Percentiles rank a stretch among this genome's conserved stretches.
phyloP scores from a whole-genome alignment of 2,888 invertebrate species.

The Nowickia ferox region DNA sequence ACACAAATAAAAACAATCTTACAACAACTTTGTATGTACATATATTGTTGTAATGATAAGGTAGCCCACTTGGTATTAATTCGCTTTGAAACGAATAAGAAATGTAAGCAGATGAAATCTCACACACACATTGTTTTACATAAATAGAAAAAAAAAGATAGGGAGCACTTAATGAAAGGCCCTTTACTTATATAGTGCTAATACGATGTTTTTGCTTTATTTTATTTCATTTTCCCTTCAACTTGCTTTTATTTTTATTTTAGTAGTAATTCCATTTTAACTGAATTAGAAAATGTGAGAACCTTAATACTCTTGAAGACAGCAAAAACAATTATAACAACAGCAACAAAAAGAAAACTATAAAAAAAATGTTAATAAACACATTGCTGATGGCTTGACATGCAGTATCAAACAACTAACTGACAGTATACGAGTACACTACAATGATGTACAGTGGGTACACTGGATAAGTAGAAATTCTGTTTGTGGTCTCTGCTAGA shows the following conservation, averaged over 20 bases:
- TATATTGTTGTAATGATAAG: too few species aligned
- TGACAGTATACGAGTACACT: not conserved
- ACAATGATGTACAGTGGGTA: not conserved
- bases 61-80: too few species aligned
- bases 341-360: conserved; percentile 11
- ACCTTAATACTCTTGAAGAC: conserved; percentile 56
- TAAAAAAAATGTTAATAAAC: conserved; percentile 22
- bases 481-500: not conserved
- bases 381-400: conserved; percentile 18
- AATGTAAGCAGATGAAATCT: too few species aligned
- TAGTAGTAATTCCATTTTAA: conserved; percentile 28
- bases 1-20: too few species aligned
- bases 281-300: conserved; percentile 69
- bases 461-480: not conserved
- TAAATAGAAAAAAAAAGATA: too few species aligned
- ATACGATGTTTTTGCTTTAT: conserved; percentile 50
- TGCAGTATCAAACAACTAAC: not conserved
- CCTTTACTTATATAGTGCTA: conserved; percentile 27
- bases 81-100: too few species aligned
- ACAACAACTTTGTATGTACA: too few species aligned
- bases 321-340: conserved; percentile 16
- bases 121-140: too few species aligned
- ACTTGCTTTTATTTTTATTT: conserved; percentile 28
- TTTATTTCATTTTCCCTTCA: conserved; percentile 15
- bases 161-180: too few species aligned